Evolutionary conservation across 2,797 vertebrate genomes (phyloP), one percentile per base, ranked within the genome.

Genomic region (Onychomys arenicola): DNA sequence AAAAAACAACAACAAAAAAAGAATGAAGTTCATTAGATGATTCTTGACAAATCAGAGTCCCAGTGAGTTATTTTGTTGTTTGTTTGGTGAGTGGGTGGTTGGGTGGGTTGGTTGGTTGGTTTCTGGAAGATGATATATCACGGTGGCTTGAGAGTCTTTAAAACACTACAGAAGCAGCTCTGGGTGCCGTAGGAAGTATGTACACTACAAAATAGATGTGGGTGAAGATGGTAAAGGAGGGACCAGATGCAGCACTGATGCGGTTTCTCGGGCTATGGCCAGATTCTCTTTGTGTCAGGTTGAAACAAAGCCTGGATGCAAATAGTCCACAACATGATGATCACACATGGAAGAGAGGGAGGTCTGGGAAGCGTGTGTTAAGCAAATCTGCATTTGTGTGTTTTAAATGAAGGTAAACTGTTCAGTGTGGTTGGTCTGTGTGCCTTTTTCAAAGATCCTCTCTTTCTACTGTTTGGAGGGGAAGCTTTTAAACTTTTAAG

Each of bases 41-140:
- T 83, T 76, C 86, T 89, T 92, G 77, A 75, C 46, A 93, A 89
- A 91, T 93, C 57, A 90, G 75, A 46, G 10, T 82, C 63, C n/a
- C 17, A 19, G 27, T 37, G 21, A 46, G 43, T n/a, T 49, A 40
- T 29, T 14, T 83, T 29, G 10, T 32, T 32, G 43, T 32, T 76
- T 49, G 46, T 25, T 77, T 13, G 7, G 19, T 40, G 37, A 10
- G 71, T 13, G 71, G 37, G 37, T 43, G 21, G 37, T 37, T 27
- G 71, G 37, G 21, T 40, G 9, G 8, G 4, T 11, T 59, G 34
- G 1, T 37, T 59, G 55, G 27, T 46, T 67, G 32, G 43, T 85
- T 49, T 67, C 83, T 85, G 57, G 67, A 89, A 78, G 34, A 93
- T 93, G 80, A 83, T 34, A 40, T 92, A 61, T 6, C 81, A n/a